Conservation (phyloP, 2,888 invertebrate species). For the Rotaria magnacalcarata region DNA sequence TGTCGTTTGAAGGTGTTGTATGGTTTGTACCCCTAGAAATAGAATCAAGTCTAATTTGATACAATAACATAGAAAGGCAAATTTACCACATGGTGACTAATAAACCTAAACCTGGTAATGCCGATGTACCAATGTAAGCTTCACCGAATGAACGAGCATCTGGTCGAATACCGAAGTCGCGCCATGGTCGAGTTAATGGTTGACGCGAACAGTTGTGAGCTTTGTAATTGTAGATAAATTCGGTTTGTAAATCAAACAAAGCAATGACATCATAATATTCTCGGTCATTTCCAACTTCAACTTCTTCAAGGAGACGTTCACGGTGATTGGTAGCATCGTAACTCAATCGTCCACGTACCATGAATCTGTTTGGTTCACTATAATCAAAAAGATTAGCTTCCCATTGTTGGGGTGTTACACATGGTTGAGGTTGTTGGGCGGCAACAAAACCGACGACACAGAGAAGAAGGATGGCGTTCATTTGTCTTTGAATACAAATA, state of each 20-base stretch:
- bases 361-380: background rate
- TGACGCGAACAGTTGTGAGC: slow-evolving; percentile 38
- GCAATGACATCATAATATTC: slow-evolving; percentile 40
- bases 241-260: slow-evolving; percentile 36
- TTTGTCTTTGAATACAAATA: no score
- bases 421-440: background rate
- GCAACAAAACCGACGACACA: no score
- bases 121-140: slow-evolving; percentile 45
- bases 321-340: slow-evolving; percentile 45
- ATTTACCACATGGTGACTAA: slow-evolving; percentile 39
- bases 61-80: background rate
- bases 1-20: slow-evolving; percentile 37
- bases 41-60: background rate
- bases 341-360: slow-evolving; percentile 33
- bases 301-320: slow-evolving; percentile 44
- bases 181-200: slow-evolving; percentile 39
- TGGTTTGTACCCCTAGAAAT: background rate
- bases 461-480: no score
- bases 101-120: slow-evolving; percentile 27
- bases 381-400: background rate
- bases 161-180: slow-evolving; percentile 43
- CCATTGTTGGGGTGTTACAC: background rate
- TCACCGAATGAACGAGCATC: slow-evolving; percentile 41
- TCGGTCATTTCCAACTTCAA: slow-evolving; percentile 11
- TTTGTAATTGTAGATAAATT: slow-evolving; percentile 40